Evolutionary conservation across 1,140 invertebrate genomes (phyloP), one percentile per base, ranked within the genome.

Genomic region (Sipha flava): DNA sequence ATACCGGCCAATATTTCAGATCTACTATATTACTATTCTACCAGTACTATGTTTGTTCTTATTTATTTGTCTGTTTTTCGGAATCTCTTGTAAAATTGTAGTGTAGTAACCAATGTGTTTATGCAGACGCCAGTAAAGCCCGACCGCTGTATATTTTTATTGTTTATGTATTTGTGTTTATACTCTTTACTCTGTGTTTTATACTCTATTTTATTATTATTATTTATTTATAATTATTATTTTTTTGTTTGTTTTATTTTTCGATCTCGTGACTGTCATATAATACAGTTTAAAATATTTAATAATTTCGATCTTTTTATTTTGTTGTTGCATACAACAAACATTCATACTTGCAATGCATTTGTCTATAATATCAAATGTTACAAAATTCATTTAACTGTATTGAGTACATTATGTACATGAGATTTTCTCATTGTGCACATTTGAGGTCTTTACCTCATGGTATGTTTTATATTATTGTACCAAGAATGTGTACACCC

Each of bases 161-260:
- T 68, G 64, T 68, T 68, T 68, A 68, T 68, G 23, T 68, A 45
- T 45, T 68, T 68, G 64, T 68, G 16, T 68, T 43, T 45, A 68
- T 40, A 64, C 31, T 66, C n/a, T 66, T 23, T 66, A 66, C 62
- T 68, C 47, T 2, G 21, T 68, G 40, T 45, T 68, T 68, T 68
- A 18, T 68, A 45, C 40, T 68, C 5, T 43, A 68, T 26, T 43
- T 66, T 23, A 66, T 68, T 43, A 68, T 68, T 68, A 68, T 43
- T 68, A 64, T 64, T 62, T 62, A n/a, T 62, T 49, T n/a, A 49
- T n/a, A 14, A 49, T 49, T 43, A 43, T 43, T 7, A 43, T 43
- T 57, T 26, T 66, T 68, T 68, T 68, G 37, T 68, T 68, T 68
- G 37, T 68, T 68, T 68, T 68, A 45, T 73, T 73, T 73, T 73